Evolutionary conservation across 2,888 invertebrate species (phyloP).

Genomic region (Pogonocherus hispidulus): DNA sequence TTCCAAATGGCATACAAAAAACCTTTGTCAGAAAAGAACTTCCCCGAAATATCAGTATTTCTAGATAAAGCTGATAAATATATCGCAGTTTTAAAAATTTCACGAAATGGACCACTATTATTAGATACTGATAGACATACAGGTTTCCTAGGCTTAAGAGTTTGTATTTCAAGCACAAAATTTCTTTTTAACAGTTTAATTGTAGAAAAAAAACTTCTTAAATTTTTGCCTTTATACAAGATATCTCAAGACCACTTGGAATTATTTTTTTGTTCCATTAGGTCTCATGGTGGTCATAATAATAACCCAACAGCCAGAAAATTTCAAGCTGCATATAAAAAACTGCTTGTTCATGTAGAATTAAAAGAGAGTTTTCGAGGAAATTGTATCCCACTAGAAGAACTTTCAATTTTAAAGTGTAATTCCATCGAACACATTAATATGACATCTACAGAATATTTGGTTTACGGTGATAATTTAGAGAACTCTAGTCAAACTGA

Average conservation of each 20-base stretch:
- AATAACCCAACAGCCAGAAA: slow-evolving; percentile 5
- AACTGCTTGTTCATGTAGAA: slow-evolving; percentile 14
- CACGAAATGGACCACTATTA: background rate
- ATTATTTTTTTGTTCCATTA: slow-evolving; percentile 3
- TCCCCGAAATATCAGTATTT: background rate
- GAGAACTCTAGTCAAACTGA: background rate
- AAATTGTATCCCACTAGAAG: slow-evolving; percentile 20
- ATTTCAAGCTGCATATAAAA: slow-evolving; percentile 26
- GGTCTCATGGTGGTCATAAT: slow-evolving; percentile 1
- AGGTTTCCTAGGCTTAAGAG: slow-evolving; percentile 3
- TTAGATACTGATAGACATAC: slow-evolving; percentile 6
- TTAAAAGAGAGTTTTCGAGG: slow-evolving; percentile 12
- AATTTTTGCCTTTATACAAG: slow-evolving; percentile 7
- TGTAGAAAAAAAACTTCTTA: background rate
- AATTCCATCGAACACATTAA: background rate
- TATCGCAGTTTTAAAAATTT: background rate
- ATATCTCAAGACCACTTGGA: background rate
- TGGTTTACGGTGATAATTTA: background rate
- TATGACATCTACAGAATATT: background rate
- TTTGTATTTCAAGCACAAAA: background rate
- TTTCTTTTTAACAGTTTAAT: background rate
- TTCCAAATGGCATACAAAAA: slow-evolving; percentile 24
- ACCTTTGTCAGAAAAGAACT: slow-evolving; percentile 15
- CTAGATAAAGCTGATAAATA: background rate
- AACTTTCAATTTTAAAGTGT: slow-evolving; percentile 7